Percentiles rank a stretch among this genome's conserved stretches.
These are phyloP conservation scores for Monopis laevigella DNA, from an alignment of 2,888 invertebrate genomes.

Conservation along the genomic window DNA sequence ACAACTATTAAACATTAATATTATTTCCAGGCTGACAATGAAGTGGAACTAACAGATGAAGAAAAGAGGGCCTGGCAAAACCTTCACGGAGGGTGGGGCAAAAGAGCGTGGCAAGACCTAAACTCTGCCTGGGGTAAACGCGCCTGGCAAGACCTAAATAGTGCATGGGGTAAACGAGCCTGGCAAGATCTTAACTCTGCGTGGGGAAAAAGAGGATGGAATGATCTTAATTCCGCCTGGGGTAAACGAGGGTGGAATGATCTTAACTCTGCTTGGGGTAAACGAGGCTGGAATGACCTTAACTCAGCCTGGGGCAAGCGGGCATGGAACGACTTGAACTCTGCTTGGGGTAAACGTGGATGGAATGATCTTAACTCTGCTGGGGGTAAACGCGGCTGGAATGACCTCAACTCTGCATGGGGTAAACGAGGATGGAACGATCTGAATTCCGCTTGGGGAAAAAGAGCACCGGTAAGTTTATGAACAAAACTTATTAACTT, in stretches of 20 bases:
- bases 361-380: conserved; percentile 65
- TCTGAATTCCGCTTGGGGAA: conserved; percentile 50
- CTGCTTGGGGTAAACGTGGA: conserved; percentile 61
- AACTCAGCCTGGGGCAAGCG: conserved; percentile 69
- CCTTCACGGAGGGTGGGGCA: conserved; percentile 53
- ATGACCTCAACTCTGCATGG: conserved; percentile 46
- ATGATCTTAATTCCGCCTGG: conserved; percentile 65
- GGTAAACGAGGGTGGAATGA: conserved; percentile 69
- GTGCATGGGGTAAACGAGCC: conserved; percentile 68
- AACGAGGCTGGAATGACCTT: conserved; percentile 68
- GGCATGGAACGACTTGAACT: conserved; percentile 57
- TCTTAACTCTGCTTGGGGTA: conserved; percentile 63
- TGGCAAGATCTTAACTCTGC: conserved; percentile 68
- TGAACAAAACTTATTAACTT: conserved; percentile 26
- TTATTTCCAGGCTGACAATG: conserved; percentile 41
- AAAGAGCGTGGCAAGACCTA: conserved; percentile 38
- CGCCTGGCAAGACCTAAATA: conserved; percentile 65
- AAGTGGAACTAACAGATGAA: conserved; percentile 59
- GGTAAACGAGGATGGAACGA: conserved; percentile 66
- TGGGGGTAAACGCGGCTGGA: conserved; percentile 67
- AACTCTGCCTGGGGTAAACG: conserved; percentile 68
- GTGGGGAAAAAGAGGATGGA: conserved; percentile 69
- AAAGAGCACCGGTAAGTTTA: conserved; percentile 53
- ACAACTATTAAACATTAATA: conserved; percentile 8
- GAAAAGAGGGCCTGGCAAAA: conserved; percentile 71